Base-by-base conservation (phyloP, 1,140 invertebrate genomes). In the Anthonomus grandis region DNA sequence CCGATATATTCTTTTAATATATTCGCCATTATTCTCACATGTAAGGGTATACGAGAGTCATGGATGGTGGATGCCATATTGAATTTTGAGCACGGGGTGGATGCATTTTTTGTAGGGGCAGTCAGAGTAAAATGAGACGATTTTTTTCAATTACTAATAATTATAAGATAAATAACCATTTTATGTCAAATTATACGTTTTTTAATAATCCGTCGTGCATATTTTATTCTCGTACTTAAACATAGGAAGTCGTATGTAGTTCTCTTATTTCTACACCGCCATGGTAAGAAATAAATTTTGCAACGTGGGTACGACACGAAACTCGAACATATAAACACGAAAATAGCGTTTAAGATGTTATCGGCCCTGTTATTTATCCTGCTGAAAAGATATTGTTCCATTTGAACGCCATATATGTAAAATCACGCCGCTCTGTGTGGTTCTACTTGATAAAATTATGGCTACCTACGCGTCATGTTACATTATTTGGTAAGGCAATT, bases 391-490 rank as follows among this genome's bases (percentile, higher is more conserved):
- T 62, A 62, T 62, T 62, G 60, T 62, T 62, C 60, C 46, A 57
- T 57, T 57, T 57, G 55, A 57, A 57, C 55, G 55, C 55, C 60
- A 62, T 62, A 62, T 62, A 62, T 59, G 60, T 59, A 57, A 55
- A 59, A 62, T 62, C 60, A 62, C 60, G 60, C 57, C 57, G 45
- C 45, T 44, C 41, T 48, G 57, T 47, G 57, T 50, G 55, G 55
- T 50, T 50, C 55, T 58, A 59, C n/a, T 63, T 59, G 60, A 63
- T 63, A 59, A 55, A 59, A 59, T 59, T 59, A 59, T 56, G 45
- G 52, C 57, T 63, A 55, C 51, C 57, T 56, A 63, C 57, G 57
- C 60, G 56, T 54, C 57, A 59, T 57, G 39, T 44, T 57, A 44
- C 55, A 57, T 62, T 62, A 62, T 61, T 60, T 48, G 22, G 21